Evolutionary conservation across 2,797 vertebrate species (phyloP).

Genomic region (Chromis chromis): DNA sequence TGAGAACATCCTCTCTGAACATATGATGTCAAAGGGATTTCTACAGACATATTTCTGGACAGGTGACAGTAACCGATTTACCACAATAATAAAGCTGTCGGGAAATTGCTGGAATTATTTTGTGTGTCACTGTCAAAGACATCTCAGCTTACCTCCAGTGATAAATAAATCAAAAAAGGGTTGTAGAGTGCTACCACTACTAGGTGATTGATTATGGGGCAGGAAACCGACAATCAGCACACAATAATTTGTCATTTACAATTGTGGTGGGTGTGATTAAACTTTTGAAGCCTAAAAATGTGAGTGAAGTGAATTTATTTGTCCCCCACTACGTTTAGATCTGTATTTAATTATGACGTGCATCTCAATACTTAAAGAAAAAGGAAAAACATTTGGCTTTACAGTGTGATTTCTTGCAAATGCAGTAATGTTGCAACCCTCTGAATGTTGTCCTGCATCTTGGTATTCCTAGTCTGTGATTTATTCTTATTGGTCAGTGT

Average conservation of each 20-base stretch:
- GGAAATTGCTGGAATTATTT: not conserved
- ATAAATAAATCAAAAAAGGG: slow-evolving; percentile 3
- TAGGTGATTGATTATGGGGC: not conserved
- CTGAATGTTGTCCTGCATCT: not conserved
- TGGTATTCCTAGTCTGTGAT: slow-evolving; percentile 39
- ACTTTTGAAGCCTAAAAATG: not conserved
- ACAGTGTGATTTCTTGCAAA: not conserved
- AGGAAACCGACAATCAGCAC: not conserved
- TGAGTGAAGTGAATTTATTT: not conserved
- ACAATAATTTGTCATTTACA: not conserved
- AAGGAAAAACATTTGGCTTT: not conserved
- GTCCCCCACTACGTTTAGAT: too few relatives aligned
- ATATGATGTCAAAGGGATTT: slow-evolving; percentile 80
- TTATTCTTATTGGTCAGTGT: slow-evolving; percentile 50
- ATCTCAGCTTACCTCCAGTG: not conserved
- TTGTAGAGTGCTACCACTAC: not conserved
- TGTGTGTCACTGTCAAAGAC: not conserved
- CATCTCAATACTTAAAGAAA: not conserved
- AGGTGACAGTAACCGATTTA: slow-evolving; percentile 27
- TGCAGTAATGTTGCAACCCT: not conserved
- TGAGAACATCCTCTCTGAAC: slow-evolving; percentile 74
- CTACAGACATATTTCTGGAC: slow-evolving; percentile 58
- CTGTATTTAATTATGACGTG: not conserved
- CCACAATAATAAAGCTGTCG: slow-evolving; percentile 25
- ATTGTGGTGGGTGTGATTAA: not conserved